Base-by-base conservation (phyloP, 1,140 invertebrate species). In the Halesus radiatus region DNA sequence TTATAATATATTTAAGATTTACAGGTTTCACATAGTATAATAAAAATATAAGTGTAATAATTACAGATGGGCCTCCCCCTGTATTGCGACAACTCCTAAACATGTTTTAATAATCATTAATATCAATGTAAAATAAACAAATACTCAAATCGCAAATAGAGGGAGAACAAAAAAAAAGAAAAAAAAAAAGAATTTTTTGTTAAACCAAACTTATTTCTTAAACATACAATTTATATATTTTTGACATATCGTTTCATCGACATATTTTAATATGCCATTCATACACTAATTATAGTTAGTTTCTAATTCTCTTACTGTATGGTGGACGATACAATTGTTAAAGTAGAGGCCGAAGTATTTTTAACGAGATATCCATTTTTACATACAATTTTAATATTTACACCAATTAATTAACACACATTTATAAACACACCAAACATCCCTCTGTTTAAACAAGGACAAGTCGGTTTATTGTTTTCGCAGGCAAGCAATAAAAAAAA, bases 1-100 rank as follows among this genome's bases (percentile, higher is more conserved):
- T 76, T 53, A 79, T 79, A 82, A 77, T 79, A 79, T 81, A 66
- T 81, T 82, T 80, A 72, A 82, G 76, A 80, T 82, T 64, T 82
- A 82, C 78, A 82, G 68, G 58, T 52, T 76, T 60, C 66, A 81
- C 80, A 79, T 79, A 78, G 70, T 68, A 78, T 76, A 78, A 78
- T 64, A 76, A 72, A 72, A 79, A 58, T 68, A 72, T 60, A 79
- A 68, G 76, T 50, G 64, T 73, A 79, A 72, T 78, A 70, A 79
- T 73, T 72, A 73, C 68, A 73, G 68, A n/a, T 53, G 32, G 4
- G 37, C 5, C 7, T 8, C 37, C 68, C 37, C 18, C 58, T 13
- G n/a, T 5, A 56, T 56, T 22, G 58, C 20, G 20, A 60, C 20
- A 60, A 29, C 26, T 29, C 26, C 5, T 5, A 29, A 29, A 29